These are phyloP conservation scores for Archips crataeganus DNA, from an alignment of 2,888 invertebrate species.

Conservation along the genomic window DNA sequence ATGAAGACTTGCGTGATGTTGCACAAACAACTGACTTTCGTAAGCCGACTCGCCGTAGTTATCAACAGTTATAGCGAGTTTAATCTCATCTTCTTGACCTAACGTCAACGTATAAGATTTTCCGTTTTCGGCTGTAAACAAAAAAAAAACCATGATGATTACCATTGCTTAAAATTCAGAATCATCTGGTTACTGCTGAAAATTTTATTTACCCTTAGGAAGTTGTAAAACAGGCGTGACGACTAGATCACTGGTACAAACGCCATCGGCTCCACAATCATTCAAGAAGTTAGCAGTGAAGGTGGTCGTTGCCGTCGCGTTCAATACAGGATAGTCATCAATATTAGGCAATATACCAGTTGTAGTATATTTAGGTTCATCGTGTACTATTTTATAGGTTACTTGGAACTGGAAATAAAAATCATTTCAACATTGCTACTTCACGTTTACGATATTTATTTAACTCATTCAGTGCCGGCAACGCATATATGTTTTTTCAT, in stretches of 20 bases:
- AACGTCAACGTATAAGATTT: constrained; percentile 85
- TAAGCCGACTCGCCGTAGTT: constrained; percentile 96
- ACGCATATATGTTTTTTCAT: too few species aligned
- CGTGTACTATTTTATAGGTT: constrained; percentile 92
- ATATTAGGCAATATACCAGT: constrained; percentile 88
- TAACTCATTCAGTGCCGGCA: not conserved
- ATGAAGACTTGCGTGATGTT: constrained; percentile 91
- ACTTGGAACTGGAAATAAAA: constrained; percentile 88
- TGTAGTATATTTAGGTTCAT: constrained; percentile 84
- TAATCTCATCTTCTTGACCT: constrained; percentile 91
- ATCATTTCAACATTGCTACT: not conserved
- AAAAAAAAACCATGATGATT: not conserved
- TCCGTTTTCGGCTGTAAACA: constrained; percentile 66
- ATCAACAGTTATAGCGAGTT: constrained; percentile 90
- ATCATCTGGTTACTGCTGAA: not conserved
- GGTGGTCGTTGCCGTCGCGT: constrained; percentile 92
- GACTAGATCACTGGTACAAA: constrained; percentile 93
- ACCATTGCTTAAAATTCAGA: not conserved
- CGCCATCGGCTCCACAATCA: constrained; percentile 95
- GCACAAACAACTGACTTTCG: constrained; percentile 92
- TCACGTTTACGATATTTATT: not conserved
- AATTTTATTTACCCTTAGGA: constrained; percentile 76
- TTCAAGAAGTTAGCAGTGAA: constrained; percentile 96
- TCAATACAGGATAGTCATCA: constrained; percentile 94
- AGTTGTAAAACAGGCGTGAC: constrained; percentile 87